Conservation (phyloP, 1,140 invertebrate species). For the Glossosoma conforme region DNA sequence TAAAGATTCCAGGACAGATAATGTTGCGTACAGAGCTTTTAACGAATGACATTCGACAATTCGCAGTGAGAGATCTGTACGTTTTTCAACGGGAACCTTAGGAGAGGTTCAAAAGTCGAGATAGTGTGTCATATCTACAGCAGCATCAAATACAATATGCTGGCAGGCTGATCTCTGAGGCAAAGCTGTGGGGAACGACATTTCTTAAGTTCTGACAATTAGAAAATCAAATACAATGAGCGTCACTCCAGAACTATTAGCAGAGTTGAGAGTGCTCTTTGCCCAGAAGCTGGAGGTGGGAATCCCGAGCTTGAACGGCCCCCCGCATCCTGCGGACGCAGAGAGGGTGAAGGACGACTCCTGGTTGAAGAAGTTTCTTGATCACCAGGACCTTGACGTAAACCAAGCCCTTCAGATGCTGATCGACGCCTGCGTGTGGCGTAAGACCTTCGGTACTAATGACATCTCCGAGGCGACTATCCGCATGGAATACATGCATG, state of each 20-base stretch:
- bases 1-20: too few relatives aligned
- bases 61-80: too few relatives aligned
- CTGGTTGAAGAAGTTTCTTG: slow-evolving; percentile 39
- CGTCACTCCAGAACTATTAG: slow-evolving; percentile 3
- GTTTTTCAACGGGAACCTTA: too few relatives aligned
- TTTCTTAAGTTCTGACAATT: too few relatives aligned
- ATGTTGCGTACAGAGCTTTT: too few relatives aligned
- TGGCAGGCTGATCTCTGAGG: too few relatives aligned
- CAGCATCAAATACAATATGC: too few relatives aligned
- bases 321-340: slow-evolving; percentile 40
- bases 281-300: slow-evolving; percentile 36
- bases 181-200: too few relatives aligned
- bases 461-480: slow-evolving; percentile 66
- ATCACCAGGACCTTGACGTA: slow-evolving; percentile 37
- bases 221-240: neutral
- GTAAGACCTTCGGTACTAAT: slow-evolving; percentile 74
- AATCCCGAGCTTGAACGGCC: slow-evolving; percentile 33
- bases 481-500: slow-evolving; percentile 65
- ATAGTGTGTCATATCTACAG: too few relatives aligned
- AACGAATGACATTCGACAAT: too few relatives aligned
- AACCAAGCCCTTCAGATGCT: slow-evolving; percentile 65
- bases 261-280: slow-evolving; percentile 37
- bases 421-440: slow-evolving; percentile 78
- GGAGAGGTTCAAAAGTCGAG: too few relatives aligned
- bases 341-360: slow-evolving; percentile 43